Base-by-base conservation (phyloP, 2,888 invertebrate species). In the Marasmarcha lunaedactyla region DNA sequence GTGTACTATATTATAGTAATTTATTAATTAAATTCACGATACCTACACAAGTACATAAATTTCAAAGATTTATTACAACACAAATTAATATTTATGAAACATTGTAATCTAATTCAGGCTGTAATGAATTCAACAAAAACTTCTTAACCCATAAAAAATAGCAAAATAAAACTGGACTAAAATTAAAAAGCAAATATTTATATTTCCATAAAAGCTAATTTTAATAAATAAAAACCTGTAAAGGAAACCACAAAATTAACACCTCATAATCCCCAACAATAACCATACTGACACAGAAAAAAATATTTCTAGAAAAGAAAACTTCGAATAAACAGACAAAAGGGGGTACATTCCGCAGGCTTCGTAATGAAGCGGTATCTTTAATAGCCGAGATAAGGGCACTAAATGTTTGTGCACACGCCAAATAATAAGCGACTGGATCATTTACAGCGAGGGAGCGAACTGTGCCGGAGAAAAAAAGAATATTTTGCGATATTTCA, bases 391-490 rank as follows among this genome's bases (percentile, higher is more conserved):
- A 68, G 83, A 81, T 83, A 83, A 83, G 78, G 70, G 65, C 56
- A 71, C 71, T 74, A 76, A 81, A 83, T 83, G 83, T 78, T 79
- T 77, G 81, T 63, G 76, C 73, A 73, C 81, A 79, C 79, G 79
- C 81, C 77, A 79, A 79, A 81, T 79, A 79, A 81, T 81, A 81
- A 78, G 72, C 71, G 72, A 50, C 59, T 60, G 69, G 74, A 77
- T 78, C 81, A 77, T 79, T 78, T 78, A 13, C 7, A 12, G 67
- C 68, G 71, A 63, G 65, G 76, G 70, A 68, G 60, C 60, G 55
- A 56, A 55, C 49, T 56, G 55, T 65, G 64, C 62, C 58, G 20
- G 61, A 60, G 63, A 67, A 73, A 20, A 74, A 71, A 71, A 64
- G 57, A 64, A 62, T 57, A 62, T 63, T 68, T 60, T 59, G 58